Evolutionary conservation across 2,888 invertebrate genomes (phyloP), one percentile per base, ranked within the genome.

Genomic region (Orthosia gracilis): DNA sequence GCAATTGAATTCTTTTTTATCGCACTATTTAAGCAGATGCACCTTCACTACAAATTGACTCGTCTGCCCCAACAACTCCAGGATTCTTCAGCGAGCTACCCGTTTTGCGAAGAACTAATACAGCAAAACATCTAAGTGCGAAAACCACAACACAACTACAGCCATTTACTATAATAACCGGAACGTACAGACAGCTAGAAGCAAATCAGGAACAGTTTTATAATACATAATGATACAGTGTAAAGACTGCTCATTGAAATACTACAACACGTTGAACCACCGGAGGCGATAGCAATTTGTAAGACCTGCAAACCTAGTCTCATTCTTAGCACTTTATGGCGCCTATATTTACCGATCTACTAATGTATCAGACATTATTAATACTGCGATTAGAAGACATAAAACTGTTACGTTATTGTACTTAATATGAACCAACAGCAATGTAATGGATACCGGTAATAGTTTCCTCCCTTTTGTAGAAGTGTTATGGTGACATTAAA

Each of bases 201-300:
- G 68, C 77, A 78, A 74, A 82, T 78, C 70, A 74, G 70, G 65
- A 78, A 78, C 78, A 74, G 31, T 82, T 74, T 82, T 78, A 82
- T 82, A 82, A 78, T 82, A 69, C 70, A 69, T 82, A 82, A 82
- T 84, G 73, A 73, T 80, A 74, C 75, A 70, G 72, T 74, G 66
- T 82, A 69, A 82, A 82, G 81, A 76, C 69, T 82, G 78, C 74
- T 82, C 71, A 82, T 82, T 82, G 82, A 82, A 82, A 74, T 74
- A 71, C 82, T 80, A 63, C 59, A 54, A 80, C 86, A 78, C 65
- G 47, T 66, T 61, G 50, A 68, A 55, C 65, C 70, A 55, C 89
- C 84, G 78, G 18, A 55, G 85, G 89, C 85, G 47, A 82, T 75
- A 80, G 86, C 86, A 85, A 85, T 84, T 89, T 76, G 72, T 84